Percentiles rank a stretch among this genome's conserved stretches.
Evolutionary conservation across 2,113 vertebrate genomes (phyloP).

Genomic region (Sciurus niger): DNA sequence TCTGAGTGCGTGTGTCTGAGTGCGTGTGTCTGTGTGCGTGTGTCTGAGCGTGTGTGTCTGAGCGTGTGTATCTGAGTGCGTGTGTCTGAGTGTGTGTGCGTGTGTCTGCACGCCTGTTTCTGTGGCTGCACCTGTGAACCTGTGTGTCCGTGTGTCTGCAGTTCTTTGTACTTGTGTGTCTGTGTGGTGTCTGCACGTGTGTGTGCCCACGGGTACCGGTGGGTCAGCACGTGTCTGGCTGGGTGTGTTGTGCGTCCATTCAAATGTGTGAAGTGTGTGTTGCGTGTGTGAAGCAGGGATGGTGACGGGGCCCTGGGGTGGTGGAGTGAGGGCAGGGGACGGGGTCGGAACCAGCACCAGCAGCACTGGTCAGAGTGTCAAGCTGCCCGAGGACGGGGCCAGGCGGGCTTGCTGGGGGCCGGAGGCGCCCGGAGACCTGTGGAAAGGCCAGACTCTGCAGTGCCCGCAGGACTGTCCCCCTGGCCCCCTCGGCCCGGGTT

Average conservation of each 20-base stretch:
- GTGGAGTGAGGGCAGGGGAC: background rate
- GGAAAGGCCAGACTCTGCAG: background rate
- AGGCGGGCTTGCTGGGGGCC: background rate
- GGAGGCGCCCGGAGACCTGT: background rate
- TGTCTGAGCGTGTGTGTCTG: too few species aligned
- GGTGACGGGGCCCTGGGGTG: background rate
- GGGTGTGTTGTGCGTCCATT: too few species aligned
- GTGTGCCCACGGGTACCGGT: fast-evolving
- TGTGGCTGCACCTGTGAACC: fast-evolving
- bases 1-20: background rate
- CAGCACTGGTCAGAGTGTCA: background rate
- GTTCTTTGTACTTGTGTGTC: background rate
- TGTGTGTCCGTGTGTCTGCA: background rate
- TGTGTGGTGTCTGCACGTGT: fast-evolving
- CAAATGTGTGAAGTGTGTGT: background rate
- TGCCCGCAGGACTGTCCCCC: background rate
- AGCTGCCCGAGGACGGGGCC: background rate
- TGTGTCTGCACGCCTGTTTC: too few species aligned
- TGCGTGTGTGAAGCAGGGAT: background rate
- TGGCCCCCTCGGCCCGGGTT: slow-evolving; percentile 7
- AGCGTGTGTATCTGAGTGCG: too few species aligned
- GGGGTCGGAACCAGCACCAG: fast-evolving
- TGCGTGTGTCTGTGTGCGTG: too few species aligned
- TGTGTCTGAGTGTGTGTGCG: background rate
- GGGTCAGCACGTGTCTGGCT: background rate